phyloP scores from a whole-genome alignment of 2,888 invertebrate species.

The Monopis laevigella region DNA sequence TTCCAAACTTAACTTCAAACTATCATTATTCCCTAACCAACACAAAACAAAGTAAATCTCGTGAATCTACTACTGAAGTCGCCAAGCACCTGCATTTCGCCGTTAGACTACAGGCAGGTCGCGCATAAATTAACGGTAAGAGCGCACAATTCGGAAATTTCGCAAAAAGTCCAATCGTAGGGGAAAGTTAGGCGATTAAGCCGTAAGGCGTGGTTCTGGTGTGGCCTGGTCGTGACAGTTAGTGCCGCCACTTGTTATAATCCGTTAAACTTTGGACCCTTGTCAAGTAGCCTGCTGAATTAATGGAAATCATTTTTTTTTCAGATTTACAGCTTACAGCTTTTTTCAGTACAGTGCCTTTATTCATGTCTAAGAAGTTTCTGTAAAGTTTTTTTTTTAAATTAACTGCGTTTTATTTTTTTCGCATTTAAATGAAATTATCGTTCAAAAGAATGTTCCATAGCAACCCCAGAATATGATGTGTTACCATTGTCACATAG shows the following conservation, averaged over 20 bases:
- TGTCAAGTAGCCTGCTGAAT: constrained; percentile 56
- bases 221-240: constrained; percentile 63
- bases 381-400: no score
- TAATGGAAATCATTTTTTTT: constrained; percentile 51
- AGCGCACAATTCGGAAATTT: constrained; percentile 35
- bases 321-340: constrained; percentile 30
- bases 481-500: no score
- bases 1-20: no score
- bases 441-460: no score
- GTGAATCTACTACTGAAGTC: no score
- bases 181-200: constrained; percentile 65
- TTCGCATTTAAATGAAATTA: no score
- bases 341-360: background rate
- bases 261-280: constrained; percentile 63
- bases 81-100: constrained; percentile 4
- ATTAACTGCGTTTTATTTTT: no score
- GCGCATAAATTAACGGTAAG: constrained; percentile 57
- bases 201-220: constrained; percentile 55
- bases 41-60: no score
- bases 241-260: constrained; percentile 65
- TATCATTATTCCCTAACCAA: no score
- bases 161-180: constrained; percentile 63
- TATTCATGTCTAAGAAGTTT: no score
- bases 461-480: no score
- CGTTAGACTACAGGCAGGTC: constrained; percentile 2